Evolutionary conservation across 2,888 invertebrate genomes (phyloP).

Genomic region (Zootermopsis nevadensis): DNA sequence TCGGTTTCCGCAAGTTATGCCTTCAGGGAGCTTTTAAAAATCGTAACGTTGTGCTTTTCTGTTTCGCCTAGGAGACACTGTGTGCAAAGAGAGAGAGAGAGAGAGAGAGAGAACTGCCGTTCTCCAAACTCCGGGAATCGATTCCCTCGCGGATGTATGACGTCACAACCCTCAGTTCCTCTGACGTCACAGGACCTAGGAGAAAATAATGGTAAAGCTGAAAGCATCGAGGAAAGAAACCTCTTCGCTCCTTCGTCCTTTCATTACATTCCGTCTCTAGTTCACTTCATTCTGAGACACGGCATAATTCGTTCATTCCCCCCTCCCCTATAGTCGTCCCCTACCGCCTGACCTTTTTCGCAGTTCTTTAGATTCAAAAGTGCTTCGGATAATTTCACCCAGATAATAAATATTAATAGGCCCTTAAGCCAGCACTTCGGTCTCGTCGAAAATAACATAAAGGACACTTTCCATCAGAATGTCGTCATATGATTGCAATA

Average conservation of each 20-base stretch:
- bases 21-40: too few relatives aligned
- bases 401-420: constrained; percentile 3
- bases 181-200: constrained; percentile 23
- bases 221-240: background rate
- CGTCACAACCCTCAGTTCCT: constrained; percentile 22
- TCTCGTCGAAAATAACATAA: too few relatives aligned
- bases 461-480: too few relatives aligned
- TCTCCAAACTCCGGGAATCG: constrained; percentile 37
- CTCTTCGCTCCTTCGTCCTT: background rate
- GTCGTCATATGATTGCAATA: too few relatives aligned
- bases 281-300: too few relatives aligned
- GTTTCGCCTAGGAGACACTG: too few relatives aligned
- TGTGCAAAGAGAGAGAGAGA: too few relatives aligned
- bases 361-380: background rate
- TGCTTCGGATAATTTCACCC: background rate
- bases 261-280: background rate
- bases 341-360: too few relatives aligned
- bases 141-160: constrained; percentile 34
- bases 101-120: background rate
- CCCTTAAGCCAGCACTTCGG: background rate
- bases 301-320: background rate
- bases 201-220: constrained; percentile 31
- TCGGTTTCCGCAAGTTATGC: too few relatives aligned
- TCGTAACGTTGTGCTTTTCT: too few relatives aligned
- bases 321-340: background rate